Evolutionary conservation across 2,797 vertebrate genomes (phyloP).

Genomic region (Malurus splendens): DNA sequence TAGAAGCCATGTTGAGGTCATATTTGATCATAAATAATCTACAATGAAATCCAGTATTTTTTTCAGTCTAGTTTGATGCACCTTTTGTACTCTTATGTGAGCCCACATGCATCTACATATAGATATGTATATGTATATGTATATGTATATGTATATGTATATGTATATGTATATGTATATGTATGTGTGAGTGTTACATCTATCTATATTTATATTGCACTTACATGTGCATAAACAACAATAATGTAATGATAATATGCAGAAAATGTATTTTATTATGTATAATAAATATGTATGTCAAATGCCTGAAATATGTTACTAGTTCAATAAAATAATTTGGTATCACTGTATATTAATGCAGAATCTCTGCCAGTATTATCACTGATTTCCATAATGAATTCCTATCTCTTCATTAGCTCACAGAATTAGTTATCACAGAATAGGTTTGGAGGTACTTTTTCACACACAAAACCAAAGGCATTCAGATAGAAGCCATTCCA

Average conservation of each 20-base stretch:
- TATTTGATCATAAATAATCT: background rate
- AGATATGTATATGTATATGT: too few relatives aligned
- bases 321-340: background rate
- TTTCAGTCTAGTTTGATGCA: background rate
- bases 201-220: background rate
- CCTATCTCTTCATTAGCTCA: background rate
- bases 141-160: too few relatives aligned
- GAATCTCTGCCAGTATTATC: background rate
- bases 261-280: background rate
- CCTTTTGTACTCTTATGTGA: fast-evolving
- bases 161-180: too few relatives aligned
- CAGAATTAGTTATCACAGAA: background rate
- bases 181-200: too few relatives aligned
- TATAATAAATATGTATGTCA: background rate
- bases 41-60: background rate
- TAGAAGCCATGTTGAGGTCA: background rate
- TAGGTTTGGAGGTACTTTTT: background rate
- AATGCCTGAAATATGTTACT: background rate
- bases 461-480: background rate
- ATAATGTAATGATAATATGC: background rate
- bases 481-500: background rate
- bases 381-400: background rate
- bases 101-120: fast-evolving
- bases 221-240: background rate
- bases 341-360: background rate